A percentile compares a stretch with the other conserved stretches of the same genome.
Conservation (phyloP, 2,888 invertebrate species). For the Melitaea athalia region DNA sequence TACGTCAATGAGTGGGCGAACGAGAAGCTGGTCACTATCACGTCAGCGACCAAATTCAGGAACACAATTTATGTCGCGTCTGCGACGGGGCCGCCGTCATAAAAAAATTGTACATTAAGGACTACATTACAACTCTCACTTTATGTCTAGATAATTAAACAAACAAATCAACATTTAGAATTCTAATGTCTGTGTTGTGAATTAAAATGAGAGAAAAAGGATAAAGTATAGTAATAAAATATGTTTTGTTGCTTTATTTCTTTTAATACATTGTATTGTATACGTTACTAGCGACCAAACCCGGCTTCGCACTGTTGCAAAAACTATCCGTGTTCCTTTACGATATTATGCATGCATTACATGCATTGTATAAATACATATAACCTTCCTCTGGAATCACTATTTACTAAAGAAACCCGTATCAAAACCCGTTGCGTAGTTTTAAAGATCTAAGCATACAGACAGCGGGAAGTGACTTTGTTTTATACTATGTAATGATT, state of each 20-base stretch:
- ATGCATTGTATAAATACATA: too few relatives aligned
- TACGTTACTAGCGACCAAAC: too few relatives aligned
- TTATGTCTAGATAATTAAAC: not conserved
- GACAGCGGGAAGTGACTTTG: too few relatives aligned
- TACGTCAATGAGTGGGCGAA: slow-evolving; percentile 56
- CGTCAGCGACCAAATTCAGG: slow-evolving; percentile 49
- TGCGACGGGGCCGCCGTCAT: slow-evolving; percentile 29
- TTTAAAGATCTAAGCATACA: too few relatives aligned
- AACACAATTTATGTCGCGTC: slow-evolving; percentile 55
- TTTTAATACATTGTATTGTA: not conserved
- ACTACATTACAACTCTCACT: not conserved
- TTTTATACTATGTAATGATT: too few relatives aligned
- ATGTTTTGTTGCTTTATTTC: not conserved
- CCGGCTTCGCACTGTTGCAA: too few relatives aligned
- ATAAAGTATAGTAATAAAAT: too few relatives aligned
- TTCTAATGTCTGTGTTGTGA: not conserved
- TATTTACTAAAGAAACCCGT: too few relatives aligned
- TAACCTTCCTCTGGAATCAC: too few relatives aligned
- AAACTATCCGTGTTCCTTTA: too few relatives aligned
- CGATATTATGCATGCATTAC: too few relatives aligned
- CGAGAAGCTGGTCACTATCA: slow-evolving; percentile 42
- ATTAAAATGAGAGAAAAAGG: not conserved
- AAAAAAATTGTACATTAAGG: slow-evolving; percentile 9
- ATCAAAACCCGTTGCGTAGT: too few relatives aligned
- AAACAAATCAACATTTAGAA: not conserved